Conservation (phyloP, 2,888 invertebrate genomes). For the Notocelia uddmanniana region DNA sequence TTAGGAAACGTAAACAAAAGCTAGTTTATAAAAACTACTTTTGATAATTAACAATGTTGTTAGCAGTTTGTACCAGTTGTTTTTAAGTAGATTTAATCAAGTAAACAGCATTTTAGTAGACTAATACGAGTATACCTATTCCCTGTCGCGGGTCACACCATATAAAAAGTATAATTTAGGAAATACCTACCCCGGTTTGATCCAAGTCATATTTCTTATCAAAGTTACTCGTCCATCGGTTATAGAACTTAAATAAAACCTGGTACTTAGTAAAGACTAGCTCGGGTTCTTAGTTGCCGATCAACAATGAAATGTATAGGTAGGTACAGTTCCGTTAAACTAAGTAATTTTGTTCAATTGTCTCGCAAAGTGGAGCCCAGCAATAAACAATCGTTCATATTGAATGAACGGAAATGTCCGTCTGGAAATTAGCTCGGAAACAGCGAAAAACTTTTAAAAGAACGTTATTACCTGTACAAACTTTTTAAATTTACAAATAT, state of each 20-base stretch:
- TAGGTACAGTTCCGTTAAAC: constrained; percentile 70
- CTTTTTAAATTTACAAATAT: constrained; percentile 69
- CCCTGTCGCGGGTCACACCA: too few species aligned
- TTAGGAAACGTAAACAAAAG: too few species aligned
- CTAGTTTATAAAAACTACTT: not conserved
- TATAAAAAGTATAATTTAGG: not conserved
- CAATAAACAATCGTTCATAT: constrained; percentile 85
- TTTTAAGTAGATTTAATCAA: not conserved
- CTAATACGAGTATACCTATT: too few species aligned
- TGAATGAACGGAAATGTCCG: constrained; percentile 85
- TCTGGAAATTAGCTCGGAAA: constrained; percentile 81
- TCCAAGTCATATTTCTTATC: not conserved
- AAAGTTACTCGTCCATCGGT: not conserved
- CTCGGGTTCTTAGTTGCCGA: constrained; percentile 30
- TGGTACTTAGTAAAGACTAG: not conserved
- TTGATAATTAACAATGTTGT: not conserved
- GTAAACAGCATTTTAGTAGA: too few species aligned
- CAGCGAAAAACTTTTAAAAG: constrained; percentile 84
- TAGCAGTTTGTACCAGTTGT: not conserved
- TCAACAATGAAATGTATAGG: constrained; percentile 50
- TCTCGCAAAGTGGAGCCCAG: constrained; percentile 76
- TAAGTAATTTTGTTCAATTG: constrained; percentile 80
- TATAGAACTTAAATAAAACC: not conserved
- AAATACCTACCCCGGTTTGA: not conserved
- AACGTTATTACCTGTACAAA: constrained; percentile 73